A percentile compares a stretch with the other conserved stretches of the same genome.
These are phyloP conservation scores for Pasiphila rectangulata DNA, from an alignment of 2,888 invertebrate species.

Conservation along the genomic window DNA sequence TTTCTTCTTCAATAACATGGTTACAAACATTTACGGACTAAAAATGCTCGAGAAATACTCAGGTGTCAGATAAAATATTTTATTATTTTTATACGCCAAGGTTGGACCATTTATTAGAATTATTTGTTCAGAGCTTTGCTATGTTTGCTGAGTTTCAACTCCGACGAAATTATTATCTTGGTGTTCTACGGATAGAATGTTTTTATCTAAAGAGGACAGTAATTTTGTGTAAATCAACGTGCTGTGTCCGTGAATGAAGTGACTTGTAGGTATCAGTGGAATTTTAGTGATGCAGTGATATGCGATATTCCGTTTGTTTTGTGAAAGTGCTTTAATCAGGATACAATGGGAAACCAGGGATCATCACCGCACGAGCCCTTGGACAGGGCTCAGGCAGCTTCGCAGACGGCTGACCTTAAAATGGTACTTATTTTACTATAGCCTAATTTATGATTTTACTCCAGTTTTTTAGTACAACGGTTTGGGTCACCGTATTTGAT, in stretches of 20 bases:
- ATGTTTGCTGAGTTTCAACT: constrained; percentile 71
- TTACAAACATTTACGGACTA: not conserved
- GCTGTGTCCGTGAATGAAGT: constrained; percentile 51
- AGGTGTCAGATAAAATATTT: constrained; percentile 41
- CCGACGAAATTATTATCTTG: constrained; percentile 72
- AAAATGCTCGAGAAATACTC: constrained; percentile 29
- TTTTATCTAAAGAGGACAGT: constrained; percentile 63
- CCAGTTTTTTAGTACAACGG: too few relatives aligned
- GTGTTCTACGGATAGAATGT: constrained; percentile 59
- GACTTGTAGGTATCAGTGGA: constrained; percentile 43
- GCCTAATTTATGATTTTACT: too few relatives aligned
- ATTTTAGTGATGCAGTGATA: constrained; percentile 34
- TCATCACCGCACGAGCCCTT: constrained; percentile 91
- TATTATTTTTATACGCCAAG: constrained; percentile 59
- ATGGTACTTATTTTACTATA: constrained; percentile 62
- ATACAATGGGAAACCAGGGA: constrained; percentile 89
- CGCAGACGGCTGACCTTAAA: constrained; percentile 72
- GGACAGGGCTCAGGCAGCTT: constrained; percentile 82
- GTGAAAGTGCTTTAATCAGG: constrained; percentile 34
- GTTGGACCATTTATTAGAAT: constrained; percentile 60
- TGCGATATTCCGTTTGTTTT: constrained; percentile 38
- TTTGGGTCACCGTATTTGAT: constrained; percentile 46
- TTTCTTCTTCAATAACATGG: not conserved
- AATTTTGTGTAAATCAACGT: constrained; percentile 54
- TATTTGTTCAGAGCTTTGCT: constrained; percentile 69